Conservation (phyloP, 1,140 invertebrate species). For the Hirudo medicinalis region DNA sequence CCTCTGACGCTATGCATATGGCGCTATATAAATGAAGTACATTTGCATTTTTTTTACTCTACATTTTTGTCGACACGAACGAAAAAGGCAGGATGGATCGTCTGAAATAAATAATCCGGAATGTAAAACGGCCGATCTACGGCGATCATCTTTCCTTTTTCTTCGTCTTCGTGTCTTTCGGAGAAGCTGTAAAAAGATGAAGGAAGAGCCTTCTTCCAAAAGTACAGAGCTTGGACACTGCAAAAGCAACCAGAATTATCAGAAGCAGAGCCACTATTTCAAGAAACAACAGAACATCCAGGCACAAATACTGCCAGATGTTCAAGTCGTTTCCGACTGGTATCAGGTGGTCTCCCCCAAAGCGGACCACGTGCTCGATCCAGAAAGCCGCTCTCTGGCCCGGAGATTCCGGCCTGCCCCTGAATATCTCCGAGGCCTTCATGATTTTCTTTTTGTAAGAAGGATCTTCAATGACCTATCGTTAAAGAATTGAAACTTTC, state of each 20-base stretch:
- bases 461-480: constrained; percentile 12
- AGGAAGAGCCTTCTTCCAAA: not conserved
- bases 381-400: constrained; percentile 6
- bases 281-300: not conserved
- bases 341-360: constrained; percentile 12
- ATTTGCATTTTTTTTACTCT: too few relatives aligned
- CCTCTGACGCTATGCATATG: too few relatives aligned
- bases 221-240: not conserved
- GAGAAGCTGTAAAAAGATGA: not conserved
- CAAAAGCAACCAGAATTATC: not conserved
- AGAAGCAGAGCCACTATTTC: not conserved
- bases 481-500: not conserved
- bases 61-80: too few relatives aligned
- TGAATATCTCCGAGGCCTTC: constrained; percentile 15
- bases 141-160: not conserved
- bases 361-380: constrained; percentile 14
- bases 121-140: not conserved
- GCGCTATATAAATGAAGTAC: too few relatives aligned
- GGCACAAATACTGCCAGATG: constrained; percentile 8
- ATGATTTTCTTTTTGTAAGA: not conserved
- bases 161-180: too few relatives aligned
- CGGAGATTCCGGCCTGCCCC: not conserved
- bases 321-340: constrained; percentile 6
- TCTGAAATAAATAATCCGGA: too few relatives aligned
- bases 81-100: too few relatives aligned